Evolutionary conservation across 2,888 invertebrate species (phyloP).

Genomic region (Brachyptera putata): DNA sequence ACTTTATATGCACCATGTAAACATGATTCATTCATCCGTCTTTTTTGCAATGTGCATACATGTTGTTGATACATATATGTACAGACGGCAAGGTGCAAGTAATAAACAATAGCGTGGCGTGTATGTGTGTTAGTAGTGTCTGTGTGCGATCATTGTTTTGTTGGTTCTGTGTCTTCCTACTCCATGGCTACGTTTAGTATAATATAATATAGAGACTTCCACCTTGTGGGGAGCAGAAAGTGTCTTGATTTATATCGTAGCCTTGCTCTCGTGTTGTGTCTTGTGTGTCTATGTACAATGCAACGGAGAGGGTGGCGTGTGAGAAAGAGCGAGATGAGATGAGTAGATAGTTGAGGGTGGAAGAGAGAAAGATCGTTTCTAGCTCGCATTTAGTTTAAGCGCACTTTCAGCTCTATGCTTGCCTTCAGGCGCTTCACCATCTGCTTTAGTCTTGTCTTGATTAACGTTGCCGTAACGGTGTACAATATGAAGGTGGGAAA

Average conservation of each 20-base stretch:
- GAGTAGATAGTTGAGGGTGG: no score
- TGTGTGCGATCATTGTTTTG: neutral
- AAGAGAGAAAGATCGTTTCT: neutral
- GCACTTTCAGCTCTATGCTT: slow-evolving; percentile 15
- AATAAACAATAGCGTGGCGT: no score
- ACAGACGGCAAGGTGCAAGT: no score
- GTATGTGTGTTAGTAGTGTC: no score
- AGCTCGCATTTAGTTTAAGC: slow-evolving; percentile 9
- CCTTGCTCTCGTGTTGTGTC: no score
- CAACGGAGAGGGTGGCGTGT: neutral
- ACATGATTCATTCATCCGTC: no score
- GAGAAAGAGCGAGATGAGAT: no score
- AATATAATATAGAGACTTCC: slow-evolving; percentile 5
- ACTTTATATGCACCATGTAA: no score
- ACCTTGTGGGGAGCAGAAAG: neutral
- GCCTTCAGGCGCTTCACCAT: slow-evolving; percentile 4
- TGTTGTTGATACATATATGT: no score
- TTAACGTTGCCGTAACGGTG: slow-evolving; percentile 1
- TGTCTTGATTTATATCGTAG: slow-evolving; percentile 16
- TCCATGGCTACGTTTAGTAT: slow-evolving; percentile 6
- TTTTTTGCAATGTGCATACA: no score
- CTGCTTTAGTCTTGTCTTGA: slow-evolving; percentile 14
- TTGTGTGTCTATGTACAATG: slow-evolving; percentile 13
- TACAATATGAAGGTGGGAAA: neutral
- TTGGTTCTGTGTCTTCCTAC: neutral